A percentile compares a stretch with the other conserved stretches of the same genome.
These are phyloP conservation scores for Zelleria hepariella DNA, from an alignment of 2,888 invertebrate species.

Conservation along the genomic window DNA sequence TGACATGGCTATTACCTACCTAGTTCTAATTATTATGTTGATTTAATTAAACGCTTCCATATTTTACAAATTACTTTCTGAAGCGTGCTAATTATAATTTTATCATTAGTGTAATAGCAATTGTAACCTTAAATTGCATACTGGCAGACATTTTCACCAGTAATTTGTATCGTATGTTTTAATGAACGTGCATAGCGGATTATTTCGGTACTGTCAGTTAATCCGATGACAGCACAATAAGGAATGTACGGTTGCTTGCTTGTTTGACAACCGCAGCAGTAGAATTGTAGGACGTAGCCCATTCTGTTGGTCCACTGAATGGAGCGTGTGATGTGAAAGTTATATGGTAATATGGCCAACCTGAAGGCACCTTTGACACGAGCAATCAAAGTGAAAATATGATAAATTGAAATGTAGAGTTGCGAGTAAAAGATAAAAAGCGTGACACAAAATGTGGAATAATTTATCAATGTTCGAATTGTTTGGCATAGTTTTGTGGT, in stretches of 20 bases:
- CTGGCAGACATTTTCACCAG: neutral
- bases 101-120: neutral
- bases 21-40: no score
- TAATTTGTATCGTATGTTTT: constrained; percentile 11
- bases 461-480: neutral
- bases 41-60: no score
- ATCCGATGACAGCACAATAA: constrained; percentile 65
- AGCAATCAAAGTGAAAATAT: neutral
- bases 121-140: neutral
- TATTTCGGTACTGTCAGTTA: constrained; percentile 66
- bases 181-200: constrained; percentile 31
- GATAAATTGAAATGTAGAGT: no score
- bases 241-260: constrained; percentile 46
- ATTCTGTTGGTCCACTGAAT: constrained; percentile 6
- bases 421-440: neutral
- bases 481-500: neutral
- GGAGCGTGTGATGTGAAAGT: constrained; percentile 1
- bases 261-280: constrained; percentile 39
- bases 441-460: neutral
- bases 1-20: no score
- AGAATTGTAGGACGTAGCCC: constrained; percentile 8
- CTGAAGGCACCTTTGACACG: neutral
- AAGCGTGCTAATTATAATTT: neutral
- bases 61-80: neutral
- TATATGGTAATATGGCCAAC: neutral